Evolutionary conservation across 2,797 vertebrate species (phyloP), one percentile per base, ranked within the genome.

Genomic region (Acridotheres tristis): DNA sequence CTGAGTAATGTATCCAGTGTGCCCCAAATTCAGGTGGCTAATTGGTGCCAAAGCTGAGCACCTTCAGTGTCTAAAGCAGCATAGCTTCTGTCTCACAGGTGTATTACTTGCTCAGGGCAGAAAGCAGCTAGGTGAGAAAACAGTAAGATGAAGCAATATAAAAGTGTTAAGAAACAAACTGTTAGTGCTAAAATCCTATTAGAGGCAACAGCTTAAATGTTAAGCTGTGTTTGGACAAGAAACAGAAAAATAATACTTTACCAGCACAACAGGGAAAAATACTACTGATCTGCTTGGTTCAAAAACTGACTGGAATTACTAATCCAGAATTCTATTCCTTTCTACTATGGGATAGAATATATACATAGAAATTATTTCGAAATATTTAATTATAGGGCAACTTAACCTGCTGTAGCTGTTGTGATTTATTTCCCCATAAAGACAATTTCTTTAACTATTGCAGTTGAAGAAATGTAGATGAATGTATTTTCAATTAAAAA

Each of bases 401-500:
- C 36, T 95, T 88, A 86, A 90, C 82, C 69, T 88, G 43, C 51
- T 45, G 11, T 78, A 75, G 66, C 30, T 73, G n/a, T 62, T 94
- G n/a, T 72, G 54, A 90, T 76, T 90, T 48, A 73, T 82, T 91
- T 93, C 69, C 66, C 76, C 62, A 73, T 61, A 90, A 78, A 91
- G 79, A 51, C 18, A 75, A 67, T 53, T 66, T 69, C 32, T 92
- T 87, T 67, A 90, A 92, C 59, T 63, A 45, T 67, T 78, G 57
- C 57, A 63, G 53, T 11, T 71, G 53, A 89, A 88, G 78, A 76
- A 85, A 79, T 74, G 34, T n/a, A 79, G 62, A 88, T 48, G 36
- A 89, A 22, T 36, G 47, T 75, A 61, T 81, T 72, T 96, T 80
- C 85, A 90, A 76, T 69, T 84, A 68, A 95, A 94, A 94, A 36